phyloP scores from a whole-genome alignment of 2,797 vertebrate genomes.

The Artibeus lituratus region DNA sequence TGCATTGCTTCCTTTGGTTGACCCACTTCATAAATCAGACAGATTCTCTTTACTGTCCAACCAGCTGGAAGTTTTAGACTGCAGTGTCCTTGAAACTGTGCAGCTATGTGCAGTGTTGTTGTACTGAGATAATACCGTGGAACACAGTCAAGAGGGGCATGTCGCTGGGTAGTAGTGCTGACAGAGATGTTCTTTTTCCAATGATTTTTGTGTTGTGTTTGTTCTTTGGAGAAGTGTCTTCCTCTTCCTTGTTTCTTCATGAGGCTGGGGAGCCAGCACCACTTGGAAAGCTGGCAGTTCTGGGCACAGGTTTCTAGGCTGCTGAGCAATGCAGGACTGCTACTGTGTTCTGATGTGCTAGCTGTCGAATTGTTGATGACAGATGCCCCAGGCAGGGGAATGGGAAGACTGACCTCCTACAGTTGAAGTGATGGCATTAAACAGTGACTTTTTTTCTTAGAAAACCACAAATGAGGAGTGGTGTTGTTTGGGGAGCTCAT shows the following conservation, averaged over 20 bases:
- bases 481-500: background rate
- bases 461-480: background rate
- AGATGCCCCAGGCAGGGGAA: conserved; percentile 4
- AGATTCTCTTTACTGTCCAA: background rate
- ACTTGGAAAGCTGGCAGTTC: conserved; percentile 5
- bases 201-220: background rate
- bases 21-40: conserved; percentile 44
- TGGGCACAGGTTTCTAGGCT: conserved; percentile 27
- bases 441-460: background rate
- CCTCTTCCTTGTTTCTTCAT: background rate
- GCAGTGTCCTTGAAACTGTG: background rate
- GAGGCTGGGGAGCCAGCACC: background rate
- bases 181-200: conserved; percentile 24
- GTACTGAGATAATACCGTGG: background rate
- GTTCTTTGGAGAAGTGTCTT: conserved; percentile 35
- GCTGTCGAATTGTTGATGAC: background rate
- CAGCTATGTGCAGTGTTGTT: background rate
- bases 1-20: background rate
- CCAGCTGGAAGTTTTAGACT: conserved; percentile 19
- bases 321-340: background rate
- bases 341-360: conserved; percentile 24
- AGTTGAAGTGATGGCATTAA: background rate
- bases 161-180: conserved; percentile 25
- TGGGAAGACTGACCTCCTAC: background rate
- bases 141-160: background rate